Evolutionary conservation across 2,888 invertebrate species (phyloP).

Genomic region (Leptopterna dolabrata): DNA sequence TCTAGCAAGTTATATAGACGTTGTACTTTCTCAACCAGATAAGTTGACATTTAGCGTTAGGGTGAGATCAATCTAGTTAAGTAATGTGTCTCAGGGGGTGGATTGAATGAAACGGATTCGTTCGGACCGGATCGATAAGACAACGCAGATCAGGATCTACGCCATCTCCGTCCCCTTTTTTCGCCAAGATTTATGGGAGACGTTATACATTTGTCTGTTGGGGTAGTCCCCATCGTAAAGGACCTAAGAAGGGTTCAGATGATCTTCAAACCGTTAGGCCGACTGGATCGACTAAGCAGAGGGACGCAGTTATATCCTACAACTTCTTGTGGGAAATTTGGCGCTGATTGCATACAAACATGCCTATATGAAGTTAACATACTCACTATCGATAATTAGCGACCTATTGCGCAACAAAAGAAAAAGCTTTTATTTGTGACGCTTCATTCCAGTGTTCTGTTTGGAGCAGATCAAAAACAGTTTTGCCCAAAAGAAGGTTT

Average conservation of each 20-base stretch:
- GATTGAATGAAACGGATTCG: background rate
- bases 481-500: too few species aligned
- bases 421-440: too few species aligned
- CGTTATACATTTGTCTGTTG: background rate
- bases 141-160: conserved; percentile 5
- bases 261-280: background rate
- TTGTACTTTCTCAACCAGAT: too few species aligned
- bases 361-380: too few species aligned
- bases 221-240: background rate
- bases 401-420: too few species aligned
- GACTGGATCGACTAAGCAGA: background rate
- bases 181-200: background rate
- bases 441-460: too few species aligned
- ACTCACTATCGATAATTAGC: too few species aligned
- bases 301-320: too few species aligned
- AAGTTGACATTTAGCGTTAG: background rate
- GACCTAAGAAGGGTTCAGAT: background rate
- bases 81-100: background rate
- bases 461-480: too few species aligned
- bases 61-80: background rate
- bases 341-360: too few species aligned
- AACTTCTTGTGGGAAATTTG: too few species aligned
- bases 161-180: background rate
- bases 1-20: too few species aligned
- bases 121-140: background rate